phyloP scores from a whole-genome alignment of 2,797 vertebrate genomes.

The Lates japonicus region DNA sequence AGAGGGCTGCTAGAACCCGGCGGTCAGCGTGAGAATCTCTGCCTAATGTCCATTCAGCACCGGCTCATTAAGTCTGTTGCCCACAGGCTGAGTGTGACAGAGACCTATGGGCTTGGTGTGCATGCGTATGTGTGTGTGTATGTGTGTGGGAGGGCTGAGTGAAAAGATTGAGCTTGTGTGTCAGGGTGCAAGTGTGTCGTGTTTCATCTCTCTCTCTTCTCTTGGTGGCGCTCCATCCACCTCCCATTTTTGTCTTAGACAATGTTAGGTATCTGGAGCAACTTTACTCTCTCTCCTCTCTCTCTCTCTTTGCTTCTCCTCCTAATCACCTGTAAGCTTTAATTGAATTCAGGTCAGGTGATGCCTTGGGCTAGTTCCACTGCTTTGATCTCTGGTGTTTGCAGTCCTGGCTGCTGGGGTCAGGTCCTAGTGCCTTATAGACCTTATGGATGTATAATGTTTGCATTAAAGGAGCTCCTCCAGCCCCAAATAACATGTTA shows the following conservation, averaged over 20 bases:
- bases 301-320: conserved; percentile 56
- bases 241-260: conserved; percentile 56
- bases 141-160: neutral
- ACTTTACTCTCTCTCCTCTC: conserved; percentile 19
- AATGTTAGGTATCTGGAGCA: conserved; percentile 56
- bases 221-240: conserved; percentile 29
- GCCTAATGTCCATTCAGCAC: conserved; percentile 80
- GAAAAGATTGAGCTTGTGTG: conserved; percentile 45
- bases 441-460: conserved; percentile 59
- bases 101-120: conserved; percentile 70
- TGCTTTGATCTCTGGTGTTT: conserved; percentile 86
- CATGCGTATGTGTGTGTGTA: conserved; percentile 33
- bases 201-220: conserved; percentile 58
- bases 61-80: conserved; percentile 83
- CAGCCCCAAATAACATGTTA: conserved; percentile 23
- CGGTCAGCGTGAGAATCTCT: conserved; percentile 73
- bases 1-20: conserved; percentile 39
- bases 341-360: conserved; percentile 88
- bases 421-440: conserved; percentile 54
- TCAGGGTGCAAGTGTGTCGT: conserved; percentile 54
- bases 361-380: conserved; percentile 73
- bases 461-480: conserved; percentile 24
- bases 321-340: conserved; percentile 84
- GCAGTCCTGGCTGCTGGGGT: conserved; percentile 72
- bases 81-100: conserved; percentile 77